Evolutionary conservation across 2,113 vertebrate genomes (phyloP), one percentile per base, ranked within the genome.

Genomic region (Sphyrna mokarran): DNA sequence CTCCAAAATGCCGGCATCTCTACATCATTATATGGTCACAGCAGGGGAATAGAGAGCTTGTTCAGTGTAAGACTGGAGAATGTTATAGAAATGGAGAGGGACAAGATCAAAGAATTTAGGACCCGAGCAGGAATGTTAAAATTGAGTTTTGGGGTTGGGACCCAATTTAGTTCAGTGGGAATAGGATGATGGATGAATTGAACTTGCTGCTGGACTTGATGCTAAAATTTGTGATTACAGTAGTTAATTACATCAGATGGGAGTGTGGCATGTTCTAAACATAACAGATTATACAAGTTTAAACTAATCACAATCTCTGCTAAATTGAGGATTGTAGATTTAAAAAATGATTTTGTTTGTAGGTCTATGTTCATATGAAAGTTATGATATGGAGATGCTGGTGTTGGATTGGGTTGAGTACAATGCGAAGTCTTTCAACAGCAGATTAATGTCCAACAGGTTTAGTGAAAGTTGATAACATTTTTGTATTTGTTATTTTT

Each of bases 401-500:
- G 48, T 54, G 48, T 54, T 54, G 48, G 48, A 54, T 5, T 54
- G 48, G 48, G 48, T 2, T 54, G 48, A 4, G 48, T 54, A 54
- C 3, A 54, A 54, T 54, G 3, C 1, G 48, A 54, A 54, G 48
- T 54, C 48, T 54, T 54, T 54, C 48, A 54, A 54, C 48, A 54
- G 2, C 48, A 54, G 48, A 5, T 54, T 54, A 54, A 54, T 54
- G 48, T 54, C 48, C 3, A 54, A 54, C 48, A 54, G 48, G 4
- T 54, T 54, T 54, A 54, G n/a, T 95, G 95, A 48, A 11, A 89
- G 16, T 33, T 96, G 40, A 2, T 76, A 11, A 94, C 26, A 66
- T 95, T 63, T 85, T 26, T 66, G 33, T 58, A 68, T 90, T 96
- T 95, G 69, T 72, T 90, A 72, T 96, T 96, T 68, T 96, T 90